Evolutionary conservation across 2,797 vertebrate species (phyloP).

Genomic region (Lepus oiostolus): DNA sequence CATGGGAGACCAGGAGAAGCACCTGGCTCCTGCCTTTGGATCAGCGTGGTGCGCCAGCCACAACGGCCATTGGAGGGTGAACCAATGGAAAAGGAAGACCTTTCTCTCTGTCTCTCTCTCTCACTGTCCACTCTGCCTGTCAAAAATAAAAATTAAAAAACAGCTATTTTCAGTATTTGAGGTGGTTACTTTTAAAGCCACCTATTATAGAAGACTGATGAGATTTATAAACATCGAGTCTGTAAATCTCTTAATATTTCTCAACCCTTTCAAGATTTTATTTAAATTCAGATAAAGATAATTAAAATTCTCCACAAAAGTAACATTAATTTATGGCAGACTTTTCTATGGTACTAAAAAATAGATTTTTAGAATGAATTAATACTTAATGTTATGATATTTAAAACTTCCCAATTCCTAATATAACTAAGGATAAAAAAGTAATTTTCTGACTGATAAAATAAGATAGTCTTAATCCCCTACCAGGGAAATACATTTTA

Average conservation of each 20-base stretch:
- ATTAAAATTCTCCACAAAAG: slow-evolving; percentile 58
- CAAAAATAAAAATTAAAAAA: neutral
- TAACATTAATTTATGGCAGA: slow-evolving; percentile 27
- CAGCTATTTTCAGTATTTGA: neutral
- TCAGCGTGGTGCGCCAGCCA: no score
- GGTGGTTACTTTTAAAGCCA: neutral
- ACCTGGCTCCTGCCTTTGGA: no score
- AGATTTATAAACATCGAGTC: neutral
- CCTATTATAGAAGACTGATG: neutral
- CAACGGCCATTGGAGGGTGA: no score
- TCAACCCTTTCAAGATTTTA: neutral
- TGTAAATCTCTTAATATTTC: slow-evolving; percentile 55
- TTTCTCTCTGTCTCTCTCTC: no score
- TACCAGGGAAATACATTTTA: slow-evolving; percentile 54
- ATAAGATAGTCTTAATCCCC: slow-evolving; percentile 25
- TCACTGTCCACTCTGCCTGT: no score
- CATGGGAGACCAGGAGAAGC: no score
- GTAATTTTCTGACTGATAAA: slow-evolving; percentile 38
- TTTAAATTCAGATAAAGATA: slow-evolving; percentile 33
- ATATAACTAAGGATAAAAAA: slow-evolving; percentile 42
- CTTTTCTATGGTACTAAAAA: slow-evolving; percentile 21
- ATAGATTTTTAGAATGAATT: slow-evolving; percentile 36
- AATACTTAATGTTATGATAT: neutral
- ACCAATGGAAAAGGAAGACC: no score
- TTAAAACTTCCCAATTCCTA: slow-evolving; percentile 48